Evolutionary conservation across 2,888 invertebrate genomes (phyloP), one percentile per base, ranked within the genome.

Genomic region (Camponotus fellah): DNA sequence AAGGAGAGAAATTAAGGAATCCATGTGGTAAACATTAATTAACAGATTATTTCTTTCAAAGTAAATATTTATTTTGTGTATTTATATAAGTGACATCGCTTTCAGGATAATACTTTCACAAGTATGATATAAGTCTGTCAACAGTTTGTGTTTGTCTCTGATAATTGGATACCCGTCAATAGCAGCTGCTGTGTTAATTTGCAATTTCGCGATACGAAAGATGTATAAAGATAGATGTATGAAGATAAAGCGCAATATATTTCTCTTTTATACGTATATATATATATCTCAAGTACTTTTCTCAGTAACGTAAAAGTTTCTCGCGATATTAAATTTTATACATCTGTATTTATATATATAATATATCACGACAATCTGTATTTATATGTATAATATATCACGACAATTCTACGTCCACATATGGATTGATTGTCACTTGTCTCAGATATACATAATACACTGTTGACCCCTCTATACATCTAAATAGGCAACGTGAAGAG

Each of bases 371-470:
- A 26, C 26, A 26, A 26, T 26, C 26, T 26, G 26, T 82, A 32
- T 66, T 49, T 62, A 68, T 46, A 34, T 56, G 58, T 43, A 79
- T 40, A 43, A 64, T 65, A 72, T 12, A 37, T 66, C 37, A 71
- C 21, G 79, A 71, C 79, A 80, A 80, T 80, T 80, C n/a, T 58
- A 74, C 62, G n/a, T 62, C 49, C 46, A 76, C 46, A 76, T 43
- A 58, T 69, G 21, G 26, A 62, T 81, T 83, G 88, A 88, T 88
- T 88, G 88, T 88, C 88, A 69, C 58, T 88, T 76, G 56, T 79
- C 58, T 71, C 79, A 49, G 79, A 80, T 71, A 71, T 62, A 79
- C 58, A 71, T 79, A 37, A 37, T 79, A 79, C 60, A 71, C 79
- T 81, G 68, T 88, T 88, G 87, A 84, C 86, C 88, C 84, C 84